Evolutionary conservation across 2,888 invertebrate genomes (phyloP).

Genomic region (Callyntrura guangdongensis): DNA sequence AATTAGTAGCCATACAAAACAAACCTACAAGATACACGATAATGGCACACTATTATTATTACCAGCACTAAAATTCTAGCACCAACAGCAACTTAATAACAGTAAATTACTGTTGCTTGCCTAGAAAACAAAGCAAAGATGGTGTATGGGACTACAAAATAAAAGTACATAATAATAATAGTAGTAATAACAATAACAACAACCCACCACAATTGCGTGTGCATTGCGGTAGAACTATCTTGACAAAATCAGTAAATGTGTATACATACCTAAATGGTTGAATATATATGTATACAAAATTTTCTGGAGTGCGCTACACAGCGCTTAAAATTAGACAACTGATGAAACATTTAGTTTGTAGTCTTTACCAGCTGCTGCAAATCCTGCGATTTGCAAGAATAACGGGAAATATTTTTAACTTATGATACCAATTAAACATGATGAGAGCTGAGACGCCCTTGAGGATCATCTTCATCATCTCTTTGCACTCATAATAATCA

Average conservation of each 20-base stretch:
- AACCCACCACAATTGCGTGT: conserved; percentile 63
- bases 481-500: background rate
- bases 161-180: conserved; percentile 1
- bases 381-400: background rate
- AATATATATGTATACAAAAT: conserved; percentile 44
- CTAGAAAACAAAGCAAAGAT: background rate
- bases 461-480: conserved; percentile 26
- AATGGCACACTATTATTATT: background rate
- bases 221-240: conserved; percentile 72
- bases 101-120: conserved; percentile 11
- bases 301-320: conserved; percentile 61
- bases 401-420: background rate
- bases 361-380: background rate
- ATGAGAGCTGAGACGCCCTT: conserved; percentile 38
- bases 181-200: background rate
- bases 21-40: background rate
- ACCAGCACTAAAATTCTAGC: background rate
- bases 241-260: conserved; percentile 58
- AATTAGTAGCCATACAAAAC: conserved; percentile 44
- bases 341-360: background rate
- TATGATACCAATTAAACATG: conserved; percentile 5
- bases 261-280: conserved; percentile 6
- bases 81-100: background rate
- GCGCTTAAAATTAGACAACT: background rate
- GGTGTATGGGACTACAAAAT: background rate